Conservation (phyloP, 1,140 invertebrate species). For the Antheraea mylitta region DNA sequence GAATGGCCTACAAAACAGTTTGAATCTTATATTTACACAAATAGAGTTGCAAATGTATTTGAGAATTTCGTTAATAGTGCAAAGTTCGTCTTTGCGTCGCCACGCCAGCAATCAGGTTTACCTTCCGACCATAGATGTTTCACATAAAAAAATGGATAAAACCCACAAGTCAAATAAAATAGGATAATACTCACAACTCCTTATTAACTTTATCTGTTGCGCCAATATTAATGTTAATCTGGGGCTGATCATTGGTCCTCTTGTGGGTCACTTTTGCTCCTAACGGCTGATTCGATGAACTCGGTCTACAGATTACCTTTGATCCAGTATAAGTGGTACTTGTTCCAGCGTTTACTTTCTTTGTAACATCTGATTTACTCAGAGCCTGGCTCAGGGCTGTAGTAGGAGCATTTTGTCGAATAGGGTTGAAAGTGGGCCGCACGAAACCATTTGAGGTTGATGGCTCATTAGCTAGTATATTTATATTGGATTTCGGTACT, state of each 20-base stretch:
- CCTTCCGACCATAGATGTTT: too few relatives aligned
- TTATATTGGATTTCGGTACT: constrained; percentile 14
- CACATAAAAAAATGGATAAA: too few relatives aligned
- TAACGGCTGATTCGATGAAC: neutral
- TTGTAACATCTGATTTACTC: neutral
- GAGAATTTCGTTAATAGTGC: too few relatives aligned
- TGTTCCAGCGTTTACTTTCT: neutral
- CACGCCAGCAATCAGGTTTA: too few relatives aligned
- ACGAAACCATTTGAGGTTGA: constrained; percentile 15
- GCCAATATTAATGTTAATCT: constrained; percentile 41
- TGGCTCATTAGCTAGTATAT: neutral
- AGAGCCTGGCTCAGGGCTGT: neutral
- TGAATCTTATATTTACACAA: too few relatives aligned
- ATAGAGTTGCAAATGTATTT: too few relatives aligned
- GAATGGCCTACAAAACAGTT: too few relatives aligned
- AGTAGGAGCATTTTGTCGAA: neutral
- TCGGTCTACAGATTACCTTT: neutral
- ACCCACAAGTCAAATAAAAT: too few relatives aligned
- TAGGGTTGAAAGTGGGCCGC: neutral
- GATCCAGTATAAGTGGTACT: neutral
- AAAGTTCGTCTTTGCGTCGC: too few relatives aligned
- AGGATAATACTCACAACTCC: constrained; percentile 35
- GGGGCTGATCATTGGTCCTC: constrained; percentile 57
- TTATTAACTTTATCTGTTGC: constrained; percentile 42
- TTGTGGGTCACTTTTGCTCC: constrained; percentile 35